Percentiles rank a stretch among this genome's conserved stretches.
Conservation (phyloP, 2,888 invertebrate genomes). For the Tenthredo distinguenda region DNA sequence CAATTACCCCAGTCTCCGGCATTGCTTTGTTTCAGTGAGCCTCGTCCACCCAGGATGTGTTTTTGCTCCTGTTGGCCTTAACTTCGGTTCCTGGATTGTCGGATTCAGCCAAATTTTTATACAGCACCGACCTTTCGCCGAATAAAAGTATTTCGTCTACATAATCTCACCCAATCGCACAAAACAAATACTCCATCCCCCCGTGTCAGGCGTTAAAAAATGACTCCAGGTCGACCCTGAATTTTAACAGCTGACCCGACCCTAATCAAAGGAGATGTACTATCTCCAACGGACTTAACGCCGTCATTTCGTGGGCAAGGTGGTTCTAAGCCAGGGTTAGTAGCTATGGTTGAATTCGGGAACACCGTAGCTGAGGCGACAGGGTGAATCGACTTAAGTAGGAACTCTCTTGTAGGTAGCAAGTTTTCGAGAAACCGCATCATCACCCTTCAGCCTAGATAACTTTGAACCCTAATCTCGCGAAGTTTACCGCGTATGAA, state of each 20-base stretch:
- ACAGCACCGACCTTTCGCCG: neutral
- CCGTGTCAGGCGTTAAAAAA: slow-evolving; percentile 10
- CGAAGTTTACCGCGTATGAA: neutral
- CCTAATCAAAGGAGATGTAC: slow-evolving; percentile 39
- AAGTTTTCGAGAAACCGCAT: slow-evolving; percentile 30
- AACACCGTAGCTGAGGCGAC: neutral
- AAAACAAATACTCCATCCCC: neutral
- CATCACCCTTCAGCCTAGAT: neutral
- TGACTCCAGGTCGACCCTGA: slow-evolving; percentile 18
- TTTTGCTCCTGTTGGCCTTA: slow-evolving; percentile 1
- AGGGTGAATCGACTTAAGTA: slow-evolving; percentile 4
- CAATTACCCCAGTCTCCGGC: neutral
- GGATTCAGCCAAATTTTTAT: neutral
- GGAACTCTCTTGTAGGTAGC: neutral
- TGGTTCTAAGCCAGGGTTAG: slow-evolving; percentile 3
- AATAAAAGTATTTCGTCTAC: slow-evolving; percentile 11
- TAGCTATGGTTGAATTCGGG: neutral
- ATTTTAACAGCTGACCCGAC: slow-evolving; percentile 41
- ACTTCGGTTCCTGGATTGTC: neutral
- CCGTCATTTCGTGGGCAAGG: slow-evolving; percentile 33
- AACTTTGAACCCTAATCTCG: neutral
- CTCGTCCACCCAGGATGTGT: neutral
- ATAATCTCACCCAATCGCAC: neutral
- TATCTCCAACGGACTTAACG: slow-evolving; percentile 33
- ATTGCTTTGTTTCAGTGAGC: neutral